Evolutionary conservation across 2,113 vertebrate species (phyloP).

Genomic region (Pionites leucogaster): DNA sequence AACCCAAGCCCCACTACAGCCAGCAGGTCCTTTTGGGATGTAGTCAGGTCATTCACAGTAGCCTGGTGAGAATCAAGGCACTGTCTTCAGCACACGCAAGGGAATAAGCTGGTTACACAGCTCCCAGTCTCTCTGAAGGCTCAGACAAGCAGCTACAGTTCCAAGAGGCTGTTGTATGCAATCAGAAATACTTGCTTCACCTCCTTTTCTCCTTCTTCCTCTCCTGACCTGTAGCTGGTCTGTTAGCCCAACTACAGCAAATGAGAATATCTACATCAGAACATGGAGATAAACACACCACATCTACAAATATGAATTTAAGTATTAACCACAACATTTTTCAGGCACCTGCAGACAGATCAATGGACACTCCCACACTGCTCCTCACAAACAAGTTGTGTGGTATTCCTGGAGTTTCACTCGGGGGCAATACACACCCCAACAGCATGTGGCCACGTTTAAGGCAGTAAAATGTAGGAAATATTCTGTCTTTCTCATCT

Average conservation of each 20-base stretch:
- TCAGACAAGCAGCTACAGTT: not conserved
- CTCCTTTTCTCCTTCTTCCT: not conserved
- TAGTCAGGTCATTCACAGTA: not conserved
- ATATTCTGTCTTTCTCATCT: not conserved
- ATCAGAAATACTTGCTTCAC: not conserved
- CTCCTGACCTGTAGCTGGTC: not conserved
- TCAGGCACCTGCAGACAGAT: not conserved
- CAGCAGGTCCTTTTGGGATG: not conserved
- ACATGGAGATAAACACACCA: not conserved
- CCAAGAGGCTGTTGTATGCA: not conserved
- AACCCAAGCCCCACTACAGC: not conserved
- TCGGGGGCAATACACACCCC: fast-evolving
- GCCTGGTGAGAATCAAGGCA: not conserved
- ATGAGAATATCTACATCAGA: fast-evolving
- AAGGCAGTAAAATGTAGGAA: not conserved
- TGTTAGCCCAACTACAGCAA: not conserved
- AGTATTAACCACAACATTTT: not conserved
- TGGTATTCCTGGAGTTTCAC: not conserved
- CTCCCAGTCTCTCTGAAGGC: not conserved
- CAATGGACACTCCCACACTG: fast-evolving
- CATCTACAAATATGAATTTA: not conserved
- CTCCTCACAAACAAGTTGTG: not conserved
- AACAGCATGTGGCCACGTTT: not conserved
- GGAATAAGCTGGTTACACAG: not conserved
- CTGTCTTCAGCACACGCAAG: not conserved